phyloP scores from a whole-genome alignment of 2,113 vertebrate genomes.

The Erpornis zantholeuca region DNA sequence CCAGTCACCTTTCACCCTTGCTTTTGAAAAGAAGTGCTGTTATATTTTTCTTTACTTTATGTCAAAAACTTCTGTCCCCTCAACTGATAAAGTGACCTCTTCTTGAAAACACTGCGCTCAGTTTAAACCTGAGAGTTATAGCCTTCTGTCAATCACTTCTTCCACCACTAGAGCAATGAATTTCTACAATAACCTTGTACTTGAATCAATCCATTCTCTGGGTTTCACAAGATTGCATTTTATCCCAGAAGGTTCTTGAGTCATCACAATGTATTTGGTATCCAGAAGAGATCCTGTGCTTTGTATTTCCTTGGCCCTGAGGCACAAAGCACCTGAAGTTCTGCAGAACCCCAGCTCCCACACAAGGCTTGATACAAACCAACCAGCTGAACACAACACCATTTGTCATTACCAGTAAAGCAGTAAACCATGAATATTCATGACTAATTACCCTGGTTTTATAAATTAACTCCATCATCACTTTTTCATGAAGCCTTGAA shows the following conservation, averaged over 20 bases:
- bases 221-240: neutral
- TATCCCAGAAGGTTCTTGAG: neutral
- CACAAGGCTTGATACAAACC: neutral
- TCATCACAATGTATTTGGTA: neutral
- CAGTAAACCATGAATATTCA: neutral
- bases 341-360: neutral
- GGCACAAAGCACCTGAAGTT: neutral
- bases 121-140: neutral
- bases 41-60: neutral
- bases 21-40: neutral
- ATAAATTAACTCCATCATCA: neutral
- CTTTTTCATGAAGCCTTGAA: neutral
- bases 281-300: neutral
- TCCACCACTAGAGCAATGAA: neutral
- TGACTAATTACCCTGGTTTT: neutral
- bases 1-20: neutral
- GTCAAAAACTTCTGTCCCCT: neutral
- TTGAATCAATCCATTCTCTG: neutral
- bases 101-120: neutral
- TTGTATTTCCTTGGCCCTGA: neutral
- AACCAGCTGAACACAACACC: neutral
- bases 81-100: neutral
- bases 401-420: neutral
- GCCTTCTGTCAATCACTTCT: neutral
- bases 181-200: conserved; percentile 7